Percentiles rank a stretch among this genome's conserved stretches.
phyloP scores from a whole-genome alignment of 1,140 invertebrate species.

The Orchesella cincta region DNA sequence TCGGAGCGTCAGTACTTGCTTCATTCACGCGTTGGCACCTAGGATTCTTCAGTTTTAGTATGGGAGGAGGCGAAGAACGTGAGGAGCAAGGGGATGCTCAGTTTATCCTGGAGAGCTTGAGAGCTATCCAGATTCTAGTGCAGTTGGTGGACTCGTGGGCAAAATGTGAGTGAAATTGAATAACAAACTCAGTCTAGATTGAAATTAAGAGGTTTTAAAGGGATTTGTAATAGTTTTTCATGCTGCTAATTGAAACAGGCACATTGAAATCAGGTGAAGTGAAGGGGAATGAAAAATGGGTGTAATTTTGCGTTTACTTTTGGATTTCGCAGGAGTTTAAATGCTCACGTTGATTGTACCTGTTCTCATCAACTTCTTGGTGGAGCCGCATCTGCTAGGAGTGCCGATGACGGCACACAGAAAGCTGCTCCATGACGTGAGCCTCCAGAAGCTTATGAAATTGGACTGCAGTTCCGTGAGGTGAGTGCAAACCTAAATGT shows the following conservation, averaged over 20 bases:
- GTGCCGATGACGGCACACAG: slow-evolving; percentile 81
- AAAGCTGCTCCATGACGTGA: slow-evolving; percentile 75
- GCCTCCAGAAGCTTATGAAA: slow-evolving; percentile 85
- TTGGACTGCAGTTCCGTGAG: slow-evolving; percentile 87
- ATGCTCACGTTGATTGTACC: slow-evolving; percentile 84
- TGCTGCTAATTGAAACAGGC: slow-evolving; percentile 27
- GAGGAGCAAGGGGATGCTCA: slow-evolving; percentile 41
- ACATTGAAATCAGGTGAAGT: slow-evolving; percentile 37
- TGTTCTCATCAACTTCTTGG: slow-evolving; percentile 80
- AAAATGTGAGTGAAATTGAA: slow-evolving; percentile 40
- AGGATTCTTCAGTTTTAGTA: slow-evolving; percentile 71
- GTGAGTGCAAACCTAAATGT: no score
- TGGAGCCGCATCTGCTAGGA: slow-evolving; percentile 69
- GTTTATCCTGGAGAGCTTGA: slow-evolving; percentile 42
- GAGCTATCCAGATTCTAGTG: slow-evolving; percentile 46
- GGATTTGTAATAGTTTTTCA: slow-evolving; percentile 3
- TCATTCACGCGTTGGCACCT: slow-evolving; percentile 78
- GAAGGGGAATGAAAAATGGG: neutral
- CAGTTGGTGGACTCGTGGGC: slow-evolving; percentile 47
- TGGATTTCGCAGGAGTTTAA: slow-evolving; percentile 81
- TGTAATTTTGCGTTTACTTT: slow-evolving; percentile 49
- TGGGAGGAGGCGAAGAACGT: slow-evolving; percentile 55
- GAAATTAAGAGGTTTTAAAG: neutral
- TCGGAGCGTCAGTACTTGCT: slow-evolving; percentile 70
- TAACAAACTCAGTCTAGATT: neutral